Percentiles rank a stretch among this genome's conserved stretches.
Evolutionary conservation across 2,888 invertebrate genomes (phyloP).

Genomic region (Opisthograptis luteolata): DNA sequence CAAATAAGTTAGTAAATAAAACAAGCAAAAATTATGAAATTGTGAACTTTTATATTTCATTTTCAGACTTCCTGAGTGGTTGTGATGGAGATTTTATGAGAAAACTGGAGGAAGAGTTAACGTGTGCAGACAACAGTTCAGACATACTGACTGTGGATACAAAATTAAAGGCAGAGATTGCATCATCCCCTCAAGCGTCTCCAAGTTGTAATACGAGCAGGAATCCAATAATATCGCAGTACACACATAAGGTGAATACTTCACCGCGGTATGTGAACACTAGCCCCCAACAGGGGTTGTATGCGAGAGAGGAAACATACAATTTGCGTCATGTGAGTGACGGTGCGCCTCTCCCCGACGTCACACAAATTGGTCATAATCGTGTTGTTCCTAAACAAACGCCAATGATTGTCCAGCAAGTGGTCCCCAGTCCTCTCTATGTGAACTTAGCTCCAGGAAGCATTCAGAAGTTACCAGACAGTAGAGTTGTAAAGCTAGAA

Average conservation of each 20-base stretch:
- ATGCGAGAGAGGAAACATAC: constrained; percentile 61
- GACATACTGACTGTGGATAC: constrained; percentile 63
- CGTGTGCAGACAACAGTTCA: constrained; percentile 64
- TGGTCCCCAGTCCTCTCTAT: constrained; percentile 72
- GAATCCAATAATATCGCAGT: constrained; percentile 73
- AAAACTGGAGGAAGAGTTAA: constrained; percentile 74
- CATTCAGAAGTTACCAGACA: constrained; percentile 65
- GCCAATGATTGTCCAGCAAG: constrained; percentile 75
- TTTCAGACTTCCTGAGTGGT: constrained; percentile 86
- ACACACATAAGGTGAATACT: constrained; percentile 54
- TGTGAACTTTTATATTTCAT: constrained; percentile 5
- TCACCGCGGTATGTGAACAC: constrained; percentile 48
- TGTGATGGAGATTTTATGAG: constrained; percentile 87
- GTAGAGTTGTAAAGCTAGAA: constrained; percentile 61
- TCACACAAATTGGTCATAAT: constrained; percentile 59
- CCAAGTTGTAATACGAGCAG: constrained; percentile 61
- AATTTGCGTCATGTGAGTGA: constrained; percentile 57
- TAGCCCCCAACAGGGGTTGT: constrained; percentile 62
- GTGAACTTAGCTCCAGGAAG: constrained; percentile 67
- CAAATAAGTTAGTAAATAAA: no score
- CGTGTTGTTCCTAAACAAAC: constrained; percentile 51
- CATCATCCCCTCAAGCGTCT: constrained; percentile 60
- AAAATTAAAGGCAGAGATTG: constrained; percentile 53
- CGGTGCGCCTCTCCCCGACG: constrained; percentile 56
- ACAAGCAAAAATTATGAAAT: not conserved